Base-by-base conservation (phyloP, 2,113 vertebrate species). In the Laterallus jamaicensis region DNA sequence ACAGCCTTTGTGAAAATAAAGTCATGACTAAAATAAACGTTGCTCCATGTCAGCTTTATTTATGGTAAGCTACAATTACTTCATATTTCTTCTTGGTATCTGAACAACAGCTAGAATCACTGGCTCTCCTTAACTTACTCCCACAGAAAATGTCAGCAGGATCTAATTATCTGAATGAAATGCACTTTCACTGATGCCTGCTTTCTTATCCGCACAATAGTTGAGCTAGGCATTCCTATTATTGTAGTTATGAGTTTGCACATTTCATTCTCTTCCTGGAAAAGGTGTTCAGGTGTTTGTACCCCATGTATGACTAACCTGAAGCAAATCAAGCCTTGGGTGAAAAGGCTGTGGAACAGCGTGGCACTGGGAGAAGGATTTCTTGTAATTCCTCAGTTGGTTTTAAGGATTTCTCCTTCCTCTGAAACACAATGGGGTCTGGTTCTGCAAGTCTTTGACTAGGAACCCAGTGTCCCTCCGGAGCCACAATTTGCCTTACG, bases 91-190 rank as follows among this genome's bases (percentile, higher is more conserved):
- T 50, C 42, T 86, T 81, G 42, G 42, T 86, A 71, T 81, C 26
- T 67, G 93, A 93, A 93, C 60, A 95, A 66, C 79, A 90, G 56
- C 64, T 86, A 78, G 85, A 93, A 77, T 91, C 68, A 81, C 68
- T 86, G 85, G 26, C 60, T 96, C 32, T 90, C 79, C 68, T 90
- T 44, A 88, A 44, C 73, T 82, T 94, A 94, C 90, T 95, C 88
- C 92, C 79, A 83, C 93, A 86, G 93, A 90, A 97, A 96, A 94
- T 92, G 90, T 90, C 90, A 96, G 79, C 49, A 90, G 88, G 90
- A 90, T 92, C 90, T 93, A 97, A 94, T 93, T 95, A 95, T 86
- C 68, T 75, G 95, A 88, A 96, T 83, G 68, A 88, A 96, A 92
- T 82, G 79, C 59, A 83, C 75, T 96, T 96, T 92, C 73, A 56